Base-by-base conservation (phyloP, 2,888 invertebrate species). In the Trissolcus brochymenae region DNA sequence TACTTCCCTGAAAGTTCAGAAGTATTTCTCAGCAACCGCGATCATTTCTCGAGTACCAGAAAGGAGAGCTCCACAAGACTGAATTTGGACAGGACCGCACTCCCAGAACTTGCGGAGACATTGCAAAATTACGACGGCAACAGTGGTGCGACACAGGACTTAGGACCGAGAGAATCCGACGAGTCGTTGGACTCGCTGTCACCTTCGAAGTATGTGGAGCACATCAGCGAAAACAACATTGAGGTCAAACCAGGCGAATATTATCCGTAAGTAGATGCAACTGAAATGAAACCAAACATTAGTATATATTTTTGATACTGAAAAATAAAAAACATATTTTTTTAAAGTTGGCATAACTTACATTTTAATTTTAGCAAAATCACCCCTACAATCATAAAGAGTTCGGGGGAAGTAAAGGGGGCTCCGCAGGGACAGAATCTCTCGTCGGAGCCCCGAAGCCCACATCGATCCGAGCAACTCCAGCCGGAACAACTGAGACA, bases 401-500 rank as follows among this genome's bases (percentile, higher is more conserved):
- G 76, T 76, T 92, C 94, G 94, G 94, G 94, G 94, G 94, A 94
- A 94, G 93, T 86, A 85, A 90, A 90, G 87, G 92, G 94, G 94
- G 94, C 93, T 92, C 94, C 94, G 92, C 92, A 92, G 91, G 92
- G 92, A 89, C 91, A 92, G 87, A 91, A 92, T 89, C 91, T 92
- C 90, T 90, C 90, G 91, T 90, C 91, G 93, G 94, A 93, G 92
- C 93, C 94, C 94, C 81, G 78, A 81, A 84, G 79, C 79, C 85
- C 82, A 84, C 86, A 73, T 80, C 79, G 78, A 80, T 81, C 79
- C 57, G 79, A 77, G 66, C 55, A 56, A 17, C 64, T 41, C 53
- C 80, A 75, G 54, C 81, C 72, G 79, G 82, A 83, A 25, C 76
- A 55, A 62, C 80, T 60, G 78, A 82, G 88, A 70, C 86, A 84